Conservation (phyloP, 2,888 invertebrate species). For the Cartodere bifasciata region DNA sequence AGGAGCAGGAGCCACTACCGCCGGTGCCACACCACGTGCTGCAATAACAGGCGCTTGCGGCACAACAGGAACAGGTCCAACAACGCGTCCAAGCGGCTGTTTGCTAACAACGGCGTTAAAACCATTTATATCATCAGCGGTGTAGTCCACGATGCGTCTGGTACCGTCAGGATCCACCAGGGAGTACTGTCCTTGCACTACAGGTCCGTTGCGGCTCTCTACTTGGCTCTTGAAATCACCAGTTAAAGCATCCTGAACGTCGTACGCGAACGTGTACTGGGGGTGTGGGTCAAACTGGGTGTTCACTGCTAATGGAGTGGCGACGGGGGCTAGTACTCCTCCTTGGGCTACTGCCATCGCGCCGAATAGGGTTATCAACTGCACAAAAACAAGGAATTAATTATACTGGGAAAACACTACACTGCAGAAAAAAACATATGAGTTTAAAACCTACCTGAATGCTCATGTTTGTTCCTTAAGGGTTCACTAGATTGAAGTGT, state of each 20-base stretch:
- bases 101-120: slow-evolving; percentile 43
- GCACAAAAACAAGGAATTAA: no score
- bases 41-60: slow-evolving; percentile 14
- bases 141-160: slow-evolving; percentile 41
- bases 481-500: no score
- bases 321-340: slow-evolving; percentile 24
- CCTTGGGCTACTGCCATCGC: slow-evolving; percentile 21
- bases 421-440: no score
- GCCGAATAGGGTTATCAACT: no score
- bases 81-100: slow-evolving; percentile 29
- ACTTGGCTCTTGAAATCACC: slow-evolving; percentile 44
- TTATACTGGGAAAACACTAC: no score
- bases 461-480: no score
- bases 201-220: slow-evolving; percentile 40
- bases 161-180: slow-evolving; percentile 42
- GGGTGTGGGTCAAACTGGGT: slow-evolving; percentile 44
- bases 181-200: slow-evolving; percentile 41
- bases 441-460: no score
- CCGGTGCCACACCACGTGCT: slow-evolving; percentile 21
- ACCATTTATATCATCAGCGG: slow-evolving; percentile 42
- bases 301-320: slow-evolving; percentile 20
- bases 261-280: slow-evolving; percentile 55
- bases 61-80: slow-evolving; percentile 15
- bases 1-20: slow-evolving; percentile 25
- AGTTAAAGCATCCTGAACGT: slow-evolving; percentile 53